Evolutionary conservation across 2,888 invertebrate species (phyloP), one percentile per base, ranked within the genome.

Genomic region (Exocentrus adspersus): DNA sequence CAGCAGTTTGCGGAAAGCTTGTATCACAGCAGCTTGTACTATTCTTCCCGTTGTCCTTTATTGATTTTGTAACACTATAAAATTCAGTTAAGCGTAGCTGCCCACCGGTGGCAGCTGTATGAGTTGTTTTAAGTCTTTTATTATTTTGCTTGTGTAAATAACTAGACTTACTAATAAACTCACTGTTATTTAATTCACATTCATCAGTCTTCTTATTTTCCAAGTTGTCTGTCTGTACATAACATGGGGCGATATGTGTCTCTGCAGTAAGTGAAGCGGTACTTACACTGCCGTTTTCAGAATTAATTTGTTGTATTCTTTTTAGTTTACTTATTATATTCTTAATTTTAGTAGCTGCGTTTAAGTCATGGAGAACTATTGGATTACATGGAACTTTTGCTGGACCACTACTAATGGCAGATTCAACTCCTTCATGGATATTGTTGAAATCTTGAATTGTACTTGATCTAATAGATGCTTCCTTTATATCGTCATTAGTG

Each of bases 71-170:
- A 2, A 48, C 16, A 14, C 20, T 48, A 28, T 16, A 48, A 28
- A 48, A 48, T 10, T 48, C 48, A 16, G 48, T 16, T 6, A 48
- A 1, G 10, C 3, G 1, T 7, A 5, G 19, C 16, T 48, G 48
- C 4, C 17, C 17, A 14, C 16, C 10, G 28, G 9, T 24, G 9
- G 9, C 5, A 16, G 14, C 9, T 5, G 37, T 43, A 9, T 17
- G 19, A 43, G 5, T 17, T 51, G n/a, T 4, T 19, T 51, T 51
- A 19, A 51, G n/a, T 6, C 32, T 51, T 51, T 51, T 51, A 51
- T 50, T 30, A 32, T 37, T 30, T 12, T 2, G 48, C 16, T 28
- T 30, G n/a, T 14, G n/a, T 6, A 10, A n/a, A 19, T 32, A 51
- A 37, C 14, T 50, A 2, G 28, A 14, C 30, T 50, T 50, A 10